Evolutionary conservation across 2,113 vertebrate species (phyloP), one percentile per base, ranked within the genome.

Genomic region (Alethe castanea): DNA sequence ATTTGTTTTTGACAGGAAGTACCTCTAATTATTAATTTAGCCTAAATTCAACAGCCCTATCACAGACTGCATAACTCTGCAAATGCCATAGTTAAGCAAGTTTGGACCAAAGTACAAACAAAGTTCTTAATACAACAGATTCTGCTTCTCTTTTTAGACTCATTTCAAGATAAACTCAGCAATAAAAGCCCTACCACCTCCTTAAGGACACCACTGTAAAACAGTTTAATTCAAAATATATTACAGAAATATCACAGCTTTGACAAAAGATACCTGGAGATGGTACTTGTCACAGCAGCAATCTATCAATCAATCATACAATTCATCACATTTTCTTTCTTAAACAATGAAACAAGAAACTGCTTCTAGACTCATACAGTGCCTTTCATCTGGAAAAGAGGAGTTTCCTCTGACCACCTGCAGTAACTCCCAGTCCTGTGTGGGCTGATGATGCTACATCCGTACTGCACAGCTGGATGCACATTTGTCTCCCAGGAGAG

Each of bases 381-480:
- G 22, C 11, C 67, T 86, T 94, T 95, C 90, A 88, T 94, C 74
- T 94, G 93, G 94, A 86, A 93, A 85, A 92, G 72, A 83, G 42
- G 29, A 86, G 35, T 81, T 93, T 88, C 69, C 80, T 90, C 92
- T 71, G 72, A 26, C 54, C 94, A 93, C 92, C 94, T 97, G 96
- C 96, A 96, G 11, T 14, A 94, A 94, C 79, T 88, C 95, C 92
- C 94, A 95, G 90, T 54, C 71, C 96, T 94, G 92, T 88, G 96
- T 92, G 95, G 96, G 96, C 95, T 90, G 95, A n/a, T 2, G 23
- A 86, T 29, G 79, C 82, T 83, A 77, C 82, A 96, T 86, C 88
- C 26, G 26, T 15, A 15, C 70, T 82, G 74, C 25, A 7, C 64
- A 40, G 74, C 90, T 19, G 2, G 92, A 90, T 80, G 67, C 66